These are phyloP conservation scores for Syngnathus rostellatus DNA, from an alignment of 2,797 vertebrate species.

Conservation along the genomic window DNA sequence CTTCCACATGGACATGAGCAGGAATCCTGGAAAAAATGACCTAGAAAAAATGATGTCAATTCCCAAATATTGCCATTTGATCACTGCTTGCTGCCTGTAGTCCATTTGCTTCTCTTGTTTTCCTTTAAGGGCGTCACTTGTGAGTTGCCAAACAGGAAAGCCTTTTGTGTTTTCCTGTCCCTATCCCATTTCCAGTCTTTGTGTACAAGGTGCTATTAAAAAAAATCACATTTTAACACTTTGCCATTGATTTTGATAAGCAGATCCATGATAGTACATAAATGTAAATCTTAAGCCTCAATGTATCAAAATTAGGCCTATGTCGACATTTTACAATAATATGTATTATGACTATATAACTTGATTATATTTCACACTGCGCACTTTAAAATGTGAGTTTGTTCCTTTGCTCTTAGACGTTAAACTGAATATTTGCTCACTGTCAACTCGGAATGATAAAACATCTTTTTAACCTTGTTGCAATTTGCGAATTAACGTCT, in stretches of 20 bases:
- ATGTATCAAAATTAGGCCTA: neutral
- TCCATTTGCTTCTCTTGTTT: conserved; percentile 9
- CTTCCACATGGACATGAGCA: conserved; percentile 22
- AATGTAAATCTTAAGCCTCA: neutral
- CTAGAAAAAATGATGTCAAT: neutral
- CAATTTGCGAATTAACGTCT: conserved; percentile 4
- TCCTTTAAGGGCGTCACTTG: conserved; percentile 12
- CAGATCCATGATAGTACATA: neutral
- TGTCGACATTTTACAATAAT: neutral
- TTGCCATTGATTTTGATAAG: too few relatives aligned
- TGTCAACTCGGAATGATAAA: conserved; percentile 2
- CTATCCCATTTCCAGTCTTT: conserved; percentile 55
- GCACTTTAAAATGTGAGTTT: neutral
- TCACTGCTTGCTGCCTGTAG: conserved; percentile 6
- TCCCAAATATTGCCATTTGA: conserved; percentile 2
- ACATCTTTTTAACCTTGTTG: neutral
- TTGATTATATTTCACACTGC: neutral
- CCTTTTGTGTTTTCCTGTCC: conserved; percentile 28
- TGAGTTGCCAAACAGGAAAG: conserved; percentile 53
- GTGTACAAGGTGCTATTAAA: neutral
- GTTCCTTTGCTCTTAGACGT: neutral
- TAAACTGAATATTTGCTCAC: neutral
- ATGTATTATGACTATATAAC: too few relatives aligned
- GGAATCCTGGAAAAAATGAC: conserved; percentile 7
- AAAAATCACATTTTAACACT: neutral